These are phyloP conservation scores for Lagria hirta DNA, from an alignment of 2,888 invertebrate species.

Conservation along the genomic window DNA sequence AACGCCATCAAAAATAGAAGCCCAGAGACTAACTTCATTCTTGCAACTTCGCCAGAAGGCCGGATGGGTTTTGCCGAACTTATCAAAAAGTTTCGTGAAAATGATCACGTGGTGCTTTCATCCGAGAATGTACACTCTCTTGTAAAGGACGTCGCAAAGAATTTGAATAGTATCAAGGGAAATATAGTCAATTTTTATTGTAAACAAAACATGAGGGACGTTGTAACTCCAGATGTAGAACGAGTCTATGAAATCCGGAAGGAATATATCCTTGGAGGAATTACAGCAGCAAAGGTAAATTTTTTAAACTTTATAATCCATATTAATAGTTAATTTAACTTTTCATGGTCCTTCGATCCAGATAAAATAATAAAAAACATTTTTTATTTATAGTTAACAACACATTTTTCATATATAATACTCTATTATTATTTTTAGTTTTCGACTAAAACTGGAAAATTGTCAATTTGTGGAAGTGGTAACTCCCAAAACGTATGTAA, in stretches of 20 bases:
- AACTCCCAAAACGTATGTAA: too few relatives aligned
- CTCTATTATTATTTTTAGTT: too few relatives aligned
- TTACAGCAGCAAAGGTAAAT: slow-evolving; percentile 42
- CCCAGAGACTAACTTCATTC: slow-evolving; percentile 60
- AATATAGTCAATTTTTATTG: slow-evolving; percentile 47
- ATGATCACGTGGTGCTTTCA: slow-evolving; percentile 55
- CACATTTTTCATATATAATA: too few relatives aligned
- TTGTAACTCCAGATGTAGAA: slow-evolving; percentile 56
- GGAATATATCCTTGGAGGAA: slow-evolving; percentile 39
- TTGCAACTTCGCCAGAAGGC: slow-evolving; percentile 53
- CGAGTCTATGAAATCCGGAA: slow-evolving; percentile 53
- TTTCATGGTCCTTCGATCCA: too few relatives aligned
- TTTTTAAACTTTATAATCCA: too few relatives aligned
- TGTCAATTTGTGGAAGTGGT: too few relatives aligned
- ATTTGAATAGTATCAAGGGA: slow-evolving; percentile 44
- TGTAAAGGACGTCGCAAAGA: slow-evolving; percentile 40
- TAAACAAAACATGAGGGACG: slow-evolving; percentile 59
- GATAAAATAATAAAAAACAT: too few relatives aligned
- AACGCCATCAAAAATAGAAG: slow-evolving; percentile 53
- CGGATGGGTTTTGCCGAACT: slow-evolving; percentile 47
- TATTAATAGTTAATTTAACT: too few relatives aligned
- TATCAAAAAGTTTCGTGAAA: slow-evolving; percentile 55
- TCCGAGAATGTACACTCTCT: slow-evolving; percentile 37
- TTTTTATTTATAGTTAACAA: too few relatives aligned
- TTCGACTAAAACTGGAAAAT: too few relatives aligned